phyloP scores from a whole-genome alignment of 2,113 vertebrate species.

The Gallinago jamesoni region DNA sequence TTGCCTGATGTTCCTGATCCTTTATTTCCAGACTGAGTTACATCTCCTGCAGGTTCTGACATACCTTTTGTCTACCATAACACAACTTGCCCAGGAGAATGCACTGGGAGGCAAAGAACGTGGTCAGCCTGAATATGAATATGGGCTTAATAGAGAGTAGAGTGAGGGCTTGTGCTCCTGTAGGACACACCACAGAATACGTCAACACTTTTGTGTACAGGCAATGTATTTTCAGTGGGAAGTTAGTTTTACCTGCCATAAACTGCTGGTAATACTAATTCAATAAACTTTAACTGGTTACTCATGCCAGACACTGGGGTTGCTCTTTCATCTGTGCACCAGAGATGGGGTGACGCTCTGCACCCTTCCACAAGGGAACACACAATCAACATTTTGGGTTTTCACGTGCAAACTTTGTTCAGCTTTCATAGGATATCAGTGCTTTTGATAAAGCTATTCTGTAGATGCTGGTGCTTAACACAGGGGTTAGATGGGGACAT shows the following conservation, averaged over 20 bases:
- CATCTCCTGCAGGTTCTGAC: neutral
- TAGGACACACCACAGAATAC: accelerated
- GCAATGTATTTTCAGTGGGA: accelerated
- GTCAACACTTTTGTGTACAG: accelerated
- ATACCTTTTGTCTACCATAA: neutral
- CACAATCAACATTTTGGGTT: neutral
- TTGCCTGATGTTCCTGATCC: neutral
- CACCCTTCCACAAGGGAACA: neutral
- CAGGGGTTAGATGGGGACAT: neutral
- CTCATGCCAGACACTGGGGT: neutral
- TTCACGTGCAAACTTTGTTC: accelerated
- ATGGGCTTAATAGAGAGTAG: neutral
- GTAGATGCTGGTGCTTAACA: neutral
- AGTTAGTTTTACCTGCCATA: neutral
- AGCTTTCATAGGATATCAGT: neutral
- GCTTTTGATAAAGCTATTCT: neutral
- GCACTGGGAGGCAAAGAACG: neutral
- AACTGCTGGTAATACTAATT: neutral
- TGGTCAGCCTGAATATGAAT: neutral
- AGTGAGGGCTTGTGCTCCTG: neutral
- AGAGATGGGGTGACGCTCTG: neutral
- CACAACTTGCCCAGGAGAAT: neutral
- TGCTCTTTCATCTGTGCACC: neutral
- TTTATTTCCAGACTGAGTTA: neutral
- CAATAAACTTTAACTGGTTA: neutral